Evolutionary conservation across 1,140 invertebrate species (phyloP).

Genomic region (Doryteuthis pealeii): DNA sequence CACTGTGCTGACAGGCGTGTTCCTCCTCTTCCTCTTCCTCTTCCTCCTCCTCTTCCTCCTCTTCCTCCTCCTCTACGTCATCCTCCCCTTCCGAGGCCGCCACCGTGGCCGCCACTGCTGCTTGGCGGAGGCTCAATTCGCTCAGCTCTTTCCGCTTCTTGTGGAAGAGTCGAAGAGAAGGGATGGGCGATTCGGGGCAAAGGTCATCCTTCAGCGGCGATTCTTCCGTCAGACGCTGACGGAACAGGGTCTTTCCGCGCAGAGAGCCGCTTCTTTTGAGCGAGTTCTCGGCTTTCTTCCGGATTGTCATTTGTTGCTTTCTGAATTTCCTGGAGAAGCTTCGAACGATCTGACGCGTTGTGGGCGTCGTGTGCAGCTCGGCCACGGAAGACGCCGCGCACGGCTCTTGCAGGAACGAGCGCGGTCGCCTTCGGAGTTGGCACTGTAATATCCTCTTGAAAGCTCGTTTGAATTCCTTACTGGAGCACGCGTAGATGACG

Average conservation of each 20-base stretch:
- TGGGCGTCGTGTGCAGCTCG: not conserved
- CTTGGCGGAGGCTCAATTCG: not conserved
- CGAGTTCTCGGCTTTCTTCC: not conserved
- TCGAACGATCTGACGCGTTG: not conserved
- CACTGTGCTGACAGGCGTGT: not conserved
- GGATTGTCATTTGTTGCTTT: not conserved
- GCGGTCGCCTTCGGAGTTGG: conserved; percentile 23
- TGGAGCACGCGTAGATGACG: conserved; percentile 95
- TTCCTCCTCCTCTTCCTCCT: not conserved
- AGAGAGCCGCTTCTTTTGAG: not conserved
- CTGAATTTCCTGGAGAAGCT: not conserved
- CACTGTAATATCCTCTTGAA: conserved; percentile 49
- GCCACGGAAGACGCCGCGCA: conserved; percentile 8
- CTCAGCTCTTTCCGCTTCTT: conserved; percentile 8
- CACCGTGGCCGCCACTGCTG: not conserved
- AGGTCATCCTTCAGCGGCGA: not conserved
- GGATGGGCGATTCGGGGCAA: conserved; percentile 5
- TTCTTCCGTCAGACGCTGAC: not conserved
- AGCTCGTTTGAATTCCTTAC: conserved; percentile 85
- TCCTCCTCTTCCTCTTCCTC: not conserved
- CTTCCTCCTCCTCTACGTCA: not conserved
- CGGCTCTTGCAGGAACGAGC: conserved; percentile 25
- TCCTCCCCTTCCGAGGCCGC: not conserved
- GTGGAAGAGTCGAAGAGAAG: not conserved
- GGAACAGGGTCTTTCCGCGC: not conserved